Conservation (phyloP, 1,140 invertebrate species). For the Doryteuthis pealeii region DNA sequence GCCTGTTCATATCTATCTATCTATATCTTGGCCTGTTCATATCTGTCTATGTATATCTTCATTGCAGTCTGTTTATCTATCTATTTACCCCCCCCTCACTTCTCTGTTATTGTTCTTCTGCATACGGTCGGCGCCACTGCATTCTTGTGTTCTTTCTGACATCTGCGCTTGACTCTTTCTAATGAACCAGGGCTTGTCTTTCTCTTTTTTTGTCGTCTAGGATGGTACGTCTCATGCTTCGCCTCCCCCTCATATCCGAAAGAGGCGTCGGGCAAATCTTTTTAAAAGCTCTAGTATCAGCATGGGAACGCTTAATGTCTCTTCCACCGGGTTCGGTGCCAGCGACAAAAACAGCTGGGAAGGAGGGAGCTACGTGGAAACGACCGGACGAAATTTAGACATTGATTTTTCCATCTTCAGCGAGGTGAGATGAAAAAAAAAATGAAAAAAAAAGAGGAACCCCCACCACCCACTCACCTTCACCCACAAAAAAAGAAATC, state of each 20-base stretch:
- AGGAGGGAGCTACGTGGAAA: background rate
- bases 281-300: background rate
- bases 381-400: background rate
- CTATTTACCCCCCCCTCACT: too few relatives aligned
- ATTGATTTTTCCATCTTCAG: background rate
- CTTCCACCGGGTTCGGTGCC: background rate
- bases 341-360: background rate
- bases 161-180: too few relatives aligned
- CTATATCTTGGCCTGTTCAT: too few relatives aligned
- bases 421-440: background rate
- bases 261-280: background rate
- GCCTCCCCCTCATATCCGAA: background rate
- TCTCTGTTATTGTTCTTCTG: too few relatives aligned
- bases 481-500: background rate
- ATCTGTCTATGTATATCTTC: too few relatives aligned
- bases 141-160: too few relatives aligned
- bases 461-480: background rate
- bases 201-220: background rate
- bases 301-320: background rate
- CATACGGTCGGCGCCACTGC: too few relatives aligned
- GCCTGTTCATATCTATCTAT: too few relatives aligned
- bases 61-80: too few relatives aligned
- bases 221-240: background rate
- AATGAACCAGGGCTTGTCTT: background rate
- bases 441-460: background rate